Base-by-base conservation (phyloP, 2,113 vertebrate species). In the Pteropus alecto region DNA sequence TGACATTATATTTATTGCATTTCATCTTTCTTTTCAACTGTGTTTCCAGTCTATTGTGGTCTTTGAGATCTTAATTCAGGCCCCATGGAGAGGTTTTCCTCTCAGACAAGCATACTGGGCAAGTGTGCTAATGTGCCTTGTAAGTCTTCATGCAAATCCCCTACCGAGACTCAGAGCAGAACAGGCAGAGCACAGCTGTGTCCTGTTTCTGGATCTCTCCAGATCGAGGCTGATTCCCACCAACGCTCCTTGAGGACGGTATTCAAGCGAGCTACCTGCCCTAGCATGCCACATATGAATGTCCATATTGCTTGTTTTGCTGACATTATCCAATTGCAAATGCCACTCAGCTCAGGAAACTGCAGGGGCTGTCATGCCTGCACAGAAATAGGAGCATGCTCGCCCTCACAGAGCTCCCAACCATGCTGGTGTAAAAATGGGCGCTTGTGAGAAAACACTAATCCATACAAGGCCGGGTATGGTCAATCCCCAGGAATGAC, bases 221-320 rank as follows among this genome's bases (percentile, higher is more conserved):
- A 58, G 26, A 60, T 22, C 43, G 28, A 89, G n/a, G 63, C 35
- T 22, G 24, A 54, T n/a, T 78, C n/a, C 43, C 35, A 11, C 7
- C 38, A 21, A 4, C 0, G 0, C 22, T 22, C 33, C 16, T 51
- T 3, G 13, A 6, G 9, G 41, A 46, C 10, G 43, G n/a, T n/a
- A 78, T 43, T 54, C 22, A 7, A 61, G 73, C 3, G 10, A 19
- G 46, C 48, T 13, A 38, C 60, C 38, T 43, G 60, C 38, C 54
- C 13, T 26, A 12, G 33, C n/a, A 21, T 7, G 38, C 22, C 30
- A 6, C 74, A 78, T 41, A 28, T 7, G 22, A 54, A 18, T 38
- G 6, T 5, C 11, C 10, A 22, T 28, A 16, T 22, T 3, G 7
- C 14, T 6, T 74, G 58, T 65, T 41, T 68, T 11, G 5, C n/a